These are phyloP conservation scores for Bucorvus abyssinicus DNA, from an alignment of 2,797 vertebrate genomes.

Conservation along the genomic window DNA sequence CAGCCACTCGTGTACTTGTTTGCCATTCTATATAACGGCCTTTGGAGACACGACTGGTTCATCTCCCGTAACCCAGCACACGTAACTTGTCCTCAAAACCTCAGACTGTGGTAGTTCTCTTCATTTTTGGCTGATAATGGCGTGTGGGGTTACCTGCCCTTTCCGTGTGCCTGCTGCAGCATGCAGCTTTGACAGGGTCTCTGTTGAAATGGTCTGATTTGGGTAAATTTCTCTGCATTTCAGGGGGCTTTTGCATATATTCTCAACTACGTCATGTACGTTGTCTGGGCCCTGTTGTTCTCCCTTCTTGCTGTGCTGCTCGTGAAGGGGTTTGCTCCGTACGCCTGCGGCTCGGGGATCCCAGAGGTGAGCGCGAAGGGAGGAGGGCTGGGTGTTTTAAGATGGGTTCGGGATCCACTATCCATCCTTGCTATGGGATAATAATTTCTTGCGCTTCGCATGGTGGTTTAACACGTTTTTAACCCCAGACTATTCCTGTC, in stretches of 20 bases:
- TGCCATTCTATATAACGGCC: background rate
- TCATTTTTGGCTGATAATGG: background rate
- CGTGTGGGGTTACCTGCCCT: background rate
- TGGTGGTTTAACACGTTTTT: background rate
- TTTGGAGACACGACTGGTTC: background rate
- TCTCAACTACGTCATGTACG: constrained; percentile 92
- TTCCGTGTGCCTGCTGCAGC: background rate
- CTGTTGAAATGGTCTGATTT: background rate
- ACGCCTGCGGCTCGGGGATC: constrained; percentile 96
- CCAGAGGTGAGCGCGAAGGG: constrained; percentile 85
- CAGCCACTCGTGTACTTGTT: background rate
- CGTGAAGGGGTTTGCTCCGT: constrained; percentile 92
- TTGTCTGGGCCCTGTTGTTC: constrained; percentile 91
- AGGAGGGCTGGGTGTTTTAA: background rate
- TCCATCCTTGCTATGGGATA: background rate
- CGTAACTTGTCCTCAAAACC: background rate
- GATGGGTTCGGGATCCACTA: background rate
- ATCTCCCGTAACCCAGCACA: background rate
- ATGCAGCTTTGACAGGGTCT: background rate
- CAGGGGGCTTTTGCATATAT: constrained; percentile 89
- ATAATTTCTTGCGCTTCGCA: background rate
- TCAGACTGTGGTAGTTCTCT: background rate
- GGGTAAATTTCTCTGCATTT: background rate
- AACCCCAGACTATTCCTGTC: background rate
- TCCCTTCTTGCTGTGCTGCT: constrained; percentile 89